These are phyloP conservation scores for Gymnorhina tibicen DNA, from an alignment of 2,113 vertebrate species.

Conservation along the genomic window DNA sequence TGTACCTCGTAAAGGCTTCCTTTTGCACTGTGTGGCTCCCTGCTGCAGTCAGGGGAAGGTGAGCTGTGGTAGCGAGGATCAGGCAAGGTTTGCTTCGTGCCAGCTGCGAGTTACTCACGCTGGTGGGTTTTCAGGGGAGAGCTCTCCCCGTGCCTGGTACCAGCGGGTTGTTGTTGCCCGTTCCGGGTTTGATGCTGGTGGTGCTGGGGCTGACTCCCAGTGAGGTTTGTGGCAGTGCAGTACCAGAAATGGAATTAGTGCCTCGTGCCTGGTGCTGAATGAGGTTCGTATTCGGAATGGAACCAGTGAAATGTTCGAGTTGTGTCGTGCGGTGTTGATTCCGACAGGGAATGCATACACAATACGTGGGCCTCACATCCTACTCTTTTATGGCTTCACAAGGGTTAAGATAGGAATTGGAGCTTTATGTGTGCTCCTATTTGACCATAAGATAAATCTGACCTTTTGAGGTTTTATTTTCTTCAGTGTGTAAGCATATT, in stretches of 20 bases:
- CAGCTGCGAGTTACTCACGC: accelerated
- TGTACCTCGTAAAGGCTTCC: background rate
- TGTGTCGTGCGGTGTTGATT: background rate
- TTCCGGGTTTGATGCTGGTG: background rate
- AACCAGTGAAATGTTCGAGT: background rate
- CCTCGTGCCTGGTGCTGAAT: background rate
- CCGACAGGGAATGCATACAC: background rate
- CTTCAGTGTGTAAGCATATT: background rate
- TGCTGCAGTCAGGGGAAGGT: background rate
- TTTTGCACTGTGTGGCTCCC: background rate
- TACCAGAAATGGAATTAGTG: background rate
- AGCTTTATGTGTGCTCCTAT: background rate
- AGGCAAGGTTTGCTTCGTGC: background rate
- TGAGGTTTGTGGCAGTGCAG: background rate
- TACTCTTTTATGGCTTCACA: background rate
- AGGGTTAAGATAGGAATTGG: background rate
- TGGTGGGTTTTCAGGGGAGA: background rate
- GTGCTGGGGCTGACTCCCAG: background rate
- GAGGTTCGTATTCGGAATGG: accelerated
- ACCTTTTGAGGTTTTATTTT: background rate
- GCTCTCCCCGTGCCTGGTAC: background rate
- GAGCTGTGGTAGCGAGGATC: background rate
- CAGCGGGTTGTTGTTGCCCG: background rate
- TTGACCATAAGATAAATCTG: background rate
- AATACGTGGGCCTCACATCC: background rate